phyloP scores from a whole-genome alignment of 2,888 invertebrate genomes.

The Cephus nigrinus region DNA sequence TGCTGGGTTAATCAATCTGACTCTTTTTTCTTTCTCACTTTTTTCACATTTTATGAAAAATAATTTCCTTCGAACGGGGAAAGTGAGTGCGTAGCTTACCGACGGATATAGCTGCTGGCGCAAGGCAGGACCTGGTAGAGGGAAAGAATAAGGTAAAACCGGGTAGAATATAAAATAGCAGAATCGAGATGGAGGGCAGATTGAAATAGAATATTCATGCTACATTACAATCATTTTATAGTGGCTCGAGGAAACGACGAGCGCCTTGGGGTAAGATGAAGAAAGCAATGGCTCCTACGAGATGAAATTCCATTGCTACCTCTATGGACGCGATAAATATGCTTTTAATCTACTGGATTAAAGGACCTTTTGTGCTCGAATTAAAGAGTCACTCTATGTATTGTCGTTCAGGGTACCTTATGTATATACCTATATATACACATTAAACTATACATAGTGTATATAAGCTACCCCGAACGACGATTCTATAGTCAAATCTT shows the following conservation, averaged over 20 bases:
- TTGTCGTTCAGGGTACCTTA: background rate
- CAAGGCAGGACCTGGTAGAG: background rate
- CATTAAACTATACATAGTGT: background rate
- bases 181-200: background rate
- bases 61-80: background rate
- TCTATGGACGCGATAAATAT: background rate
- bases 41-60: constrained; percentile 24
- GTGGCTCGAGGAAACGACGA: background rate
- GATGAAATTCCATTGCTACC: constrained; percentile 3
- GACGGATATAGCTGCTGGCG: background rate
- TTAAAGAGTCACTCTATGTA: background rate
- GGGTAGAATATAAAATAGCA: background rate
- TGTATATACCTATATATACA: background rate
- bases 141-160: background rate
- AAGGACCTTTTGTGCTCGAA: background rate
- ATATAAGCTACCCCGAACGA: background rate
- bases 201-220: constrained; percentile 17
- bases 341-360: background rate
- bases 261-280: background rate
- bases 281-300: constrained; percentile 6
- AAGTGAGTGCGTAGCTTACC: background rate
- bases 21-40: constrained; percentile 11
- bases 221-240: constrained; percentile 16
- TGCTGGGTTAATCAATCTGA: constrained; percentile 1
- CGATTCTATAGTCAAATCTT: background rate